These are phyloP conservation scores for Amphiprion percula DNA, from an alignment of 2,113 vertebrate genomes.

Conservation along the genomic window DNA sequence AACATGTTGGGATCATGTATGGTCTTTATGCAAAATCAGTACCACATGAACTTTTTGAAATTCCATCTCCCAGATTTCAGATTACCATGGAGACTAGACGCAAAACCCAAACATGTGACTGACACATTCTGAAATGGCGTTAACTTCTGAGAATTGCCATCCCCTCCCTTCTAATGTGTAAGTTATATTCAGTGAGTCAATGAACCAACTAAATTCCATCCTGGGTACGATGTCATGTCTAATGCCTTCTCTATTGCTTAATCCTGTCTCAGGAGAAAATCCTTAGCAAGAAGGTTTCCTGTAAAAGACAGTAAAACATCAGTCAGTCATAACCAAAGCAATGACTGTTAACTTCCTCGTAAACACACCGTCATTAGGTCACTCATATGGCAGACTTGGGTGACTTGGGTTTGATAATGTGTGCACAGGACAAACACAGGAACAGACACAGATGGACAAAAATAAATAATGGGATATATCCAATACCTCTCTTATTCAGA, in stretches of 20 bases:
- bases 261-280: constrained; percentile 45
- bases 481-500: not conserved
- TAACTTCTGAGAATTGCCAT: constrained; percentile 55
- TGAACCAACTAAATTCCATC: constrained; percentile 55
- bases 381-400: constrained; percentile 22
- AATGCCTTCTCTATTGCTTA: constrained; percentile 23
- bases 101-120: constrained; percentile 69
- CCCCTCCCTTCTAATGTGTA: constrained; percentile 50
- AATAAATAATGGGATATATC: not conserved
- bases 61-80: constrained; percentile 30
- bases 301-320: constrained; percentile 45
- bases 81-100: constrained; percentile 58
- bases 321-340: constrained; percentile 59
- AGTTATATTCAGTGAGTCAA: constrained; percentile 75
- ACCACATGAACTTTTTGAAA: constrained; percentile 53
- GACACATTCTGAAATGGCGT: constrained; percentile 63
- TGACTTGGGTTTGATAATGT: constrained; percentile 29
- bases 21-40: constrained; percentile 61
- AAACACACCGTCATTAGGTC: constrained; percentile 30
- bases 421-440: constrained; percentile 17
- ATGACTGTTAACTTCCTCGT: constrained; percentile 62
- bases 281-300: constrained; percentile 50
- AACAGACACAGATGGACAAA: not conserved
- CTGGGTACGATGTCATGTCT: constrained; percentile 55
- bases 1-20: constrained; percentile 30